phyloP scores from a whole-genome alignment of 2,113 vertebrate species.

The Tachysurus vachellii region DNA sequence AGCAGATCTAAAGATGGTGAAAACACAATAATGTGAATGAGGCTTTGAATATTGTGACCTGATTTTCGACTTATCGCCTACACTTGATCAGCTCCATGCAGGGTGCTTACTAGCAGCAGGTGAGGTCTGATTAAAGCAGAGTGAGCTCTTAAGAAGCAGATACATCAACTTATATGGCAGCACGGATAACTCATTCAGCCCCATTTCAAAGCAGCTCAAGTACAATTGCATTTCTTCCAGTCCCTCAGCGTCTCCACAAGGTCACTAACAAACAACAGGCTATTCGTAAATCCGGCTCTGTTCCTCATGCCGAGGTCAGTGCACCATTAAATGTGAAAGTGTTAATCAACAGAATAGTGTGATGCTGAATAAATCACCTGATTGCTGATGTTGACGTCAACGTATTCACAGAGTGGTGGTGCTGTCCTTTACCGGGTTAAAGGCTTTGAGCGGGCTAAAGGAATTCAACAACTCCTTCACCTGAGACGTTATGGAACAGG shows the following conservation, averaged over 20 bases:
- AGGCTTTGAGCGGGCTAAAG: conserved; percentile 90
- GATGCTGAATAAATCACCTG: conserved; percentile 73
- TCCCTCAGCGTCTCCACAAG: not conserved
- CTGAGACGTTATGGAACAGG: conserved; percentile 58
- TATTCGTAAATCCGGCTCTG: not conserved
- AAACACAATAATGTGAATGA: not conserved
- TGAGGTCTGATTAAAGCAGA: not conserved
- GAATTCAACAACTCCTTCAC: conserved; percentile 91
- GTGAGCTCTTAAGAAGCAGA: not conserved
- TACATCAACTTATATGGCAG: not conserved
- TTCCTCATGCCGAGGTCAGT: not conserved
- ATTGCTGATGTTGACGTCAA: conserved; percentile 90
- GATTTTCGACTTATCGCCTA: not conserved
- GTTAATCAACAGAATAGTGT: not conserved
- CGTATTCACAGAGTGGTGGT: conserved; percentile 93
- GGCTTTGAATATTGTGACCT: not conserved
- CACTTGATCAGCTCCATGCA: not conserved
- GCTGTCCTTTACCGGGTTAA: conserved; percentile 92
- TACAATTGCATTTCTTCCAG: not conserved
- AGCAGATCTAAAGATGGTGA: not conserved
- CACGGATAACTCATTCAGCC: not conserved
- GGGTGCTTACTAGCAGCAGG: not conserved
- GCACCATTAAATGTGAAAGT: not conserved
- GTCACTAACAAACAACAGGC: not conserved
- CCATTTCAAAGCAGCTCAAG: not conserved